Evolutionary conservation across 2,113 vertebrate species (phyloP).

Genomic region (Callorhinus ursinus): DNA sequence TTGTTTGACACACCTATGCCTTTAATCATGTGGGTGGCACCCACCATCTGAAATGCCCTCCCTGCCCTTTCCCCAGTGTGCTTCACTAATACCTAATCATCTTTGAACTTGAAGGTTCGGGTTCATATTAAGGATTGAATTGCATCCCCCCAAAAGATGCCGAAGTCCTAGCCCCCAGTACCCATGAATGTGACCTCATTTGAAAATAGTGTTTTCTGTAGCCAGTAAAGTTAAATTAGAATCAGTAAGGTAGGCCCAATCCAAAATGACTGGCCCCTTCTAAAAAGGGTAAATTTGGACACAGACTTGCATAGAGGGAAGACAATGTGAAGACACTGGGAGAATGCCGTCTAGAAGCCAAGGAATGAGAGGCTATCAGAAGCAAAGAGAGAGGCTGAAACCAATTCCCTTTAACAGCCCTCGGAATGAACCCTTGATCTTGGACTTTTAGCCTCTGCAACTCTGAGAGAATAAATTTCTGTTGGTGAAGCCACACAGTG

Average conservation of each 20-base stretch:
- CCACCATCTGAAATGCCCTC: neutral
- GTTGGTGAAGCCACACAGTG: neutral
- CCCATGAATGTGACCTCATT: neutral
- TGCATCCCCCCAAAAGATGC: neutral
- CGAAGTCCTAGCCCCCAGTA: neutral
- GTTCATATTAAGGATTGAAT: neutral
- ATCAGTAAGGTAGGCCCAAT: neutral
- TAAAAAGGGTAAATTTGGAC: neutral
- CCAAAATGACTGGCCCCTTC: neutral
- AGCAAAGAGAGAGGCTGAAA: neutral
- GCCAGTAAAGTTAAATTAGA: neutral
- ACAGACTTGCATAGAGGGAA: neutral
- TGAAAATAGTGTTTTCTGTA: constrained; percentile 22
- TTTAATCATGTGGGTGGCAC: neutral
- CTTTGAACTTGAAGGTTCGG: neutral
- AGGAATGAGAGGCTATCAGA: neutral
- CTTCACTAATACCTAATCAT: neutral
- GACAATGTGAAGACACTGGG: neutral
- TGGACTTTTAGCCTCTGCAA: neutral
- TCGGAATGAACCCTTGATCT: neutral
- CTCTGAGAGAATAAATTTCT: neutral
- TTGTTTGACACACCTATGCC: neutral
- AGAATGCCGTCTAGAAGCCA: neutral
- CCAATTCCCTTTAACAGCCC: neutral
- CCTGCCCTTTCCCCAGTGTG: neutral